Base-by-base conservation (phyloP, 1,140 invertebrate genomes). In the Dinoponera quadriceps region DNA sequence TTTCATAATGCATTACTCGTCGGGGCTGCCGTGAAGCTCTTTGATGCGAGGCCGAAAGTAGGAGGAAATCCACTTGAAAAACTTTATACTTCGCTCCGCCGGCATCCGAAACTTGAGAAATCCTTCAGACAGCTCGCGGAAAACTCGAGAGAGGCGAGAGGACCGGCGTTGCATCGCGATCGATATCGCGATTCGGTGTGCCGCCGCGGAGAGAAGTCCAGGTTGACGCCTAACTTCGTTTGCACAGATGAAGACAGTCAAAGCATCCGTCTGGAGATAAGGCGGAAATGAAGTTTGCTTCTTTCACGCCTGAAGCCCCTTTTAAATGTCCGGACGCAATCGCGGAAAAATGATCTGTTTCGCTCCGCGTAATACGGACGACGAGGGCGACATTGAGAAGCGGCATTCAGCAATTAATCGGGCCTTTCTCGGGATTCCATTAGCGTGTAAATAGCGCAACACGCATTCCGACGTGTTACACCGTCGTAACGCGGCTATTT, bases 11-110 rank as follows among this genome's bases (percentile, higher is more conserved):
- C 72, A 71, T 66, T 71, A 72, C 62, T 48, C 51, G 48, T 48
- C 38, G 51, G 33, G 20, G 33, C 29, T 59, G 75, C 65, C 54
- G 55, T 82, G 68, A 74, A 72, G 69, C 73, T 69, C 62, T 75
- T 74, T 68, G 81, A 85, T 85, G 84, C 72, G 65, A 65, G 65
- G 75, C 83, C 82, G 73, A 78, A 75, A 72, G 65, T 63, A 60
- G 84, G 29, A 75, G 65, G 54, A 85, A 85, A 85, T 72, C 65
- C 75, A 78, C 72, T 78, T 59, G 73, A 78, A 69, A 68, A 85
- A 85, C 59, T 84, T 78, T 44, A 57, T 80, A 68, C 55, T 57
- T 78, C 65, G 82, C 49, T 84, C 66, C 65, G 49, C 13, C 57
- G 59, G 69, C 59, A 73, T 82, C n/a, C 65, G 48, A 51, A 63